Conservation (phyloP, 2,113 vertebrate species). For the Psilopsiagon aymara region DNA sequence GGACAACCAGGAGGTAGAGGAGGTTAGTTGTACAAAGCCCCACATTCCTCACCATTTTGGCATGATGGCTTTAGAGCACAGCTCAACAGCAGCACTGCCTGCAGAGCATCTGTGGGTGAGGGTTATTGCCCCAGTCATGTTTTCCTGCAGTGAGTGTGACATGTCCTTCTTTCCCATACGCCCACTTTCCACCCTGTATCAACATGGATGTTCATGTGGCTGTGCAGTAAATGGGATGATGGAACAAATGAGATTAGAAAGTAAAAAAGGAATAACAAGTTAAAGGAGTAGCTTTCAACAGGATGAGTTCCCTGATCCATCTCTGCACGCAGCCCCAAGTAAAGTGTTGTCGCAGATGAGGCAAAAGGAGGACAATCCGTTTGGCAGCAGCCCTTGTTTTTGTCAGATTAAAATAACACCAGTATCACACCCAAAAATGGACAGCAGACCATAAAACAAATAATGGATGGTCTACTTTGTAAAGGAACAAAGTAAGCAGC, state of each 20-base stretch:
- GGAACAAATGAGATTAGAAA: background rate
- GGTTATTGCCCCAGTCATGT: background rate
- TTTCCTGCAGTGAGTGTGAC: background rate
- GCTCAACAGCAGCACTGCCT: rapidly evolving
- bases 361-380: background rate
- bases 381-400: background rate
- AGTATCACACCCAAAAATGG: background rate
- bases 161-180: background rate
- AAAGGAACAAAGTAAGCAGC: background rate
- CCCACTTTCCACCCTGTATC: background rate
- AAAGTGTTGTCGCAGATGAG: background rate
- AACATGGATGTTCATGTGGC: background rate
- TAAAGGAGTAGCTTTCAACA: background rate
- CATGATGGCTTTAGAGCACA: rapidly evolving
- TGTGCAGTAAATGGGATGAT: background rate
- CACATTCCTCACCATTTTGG: background rate
- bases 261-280: background rate
- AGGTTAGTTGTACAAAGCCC: background rate
- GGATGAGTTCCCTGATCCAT: background rate
- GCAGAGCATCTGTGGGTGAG: background rate
- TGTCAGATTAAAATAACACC: background rate
- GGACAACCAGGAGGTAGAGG: background rate
- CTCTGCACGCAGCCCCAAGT: background rate
- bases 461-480: background rate
- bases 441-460: background rate